Evolutionary conservation across 2,888 invertebrate genomes (phyloP).

Genomic region (Diogma glabrata): DNA sequence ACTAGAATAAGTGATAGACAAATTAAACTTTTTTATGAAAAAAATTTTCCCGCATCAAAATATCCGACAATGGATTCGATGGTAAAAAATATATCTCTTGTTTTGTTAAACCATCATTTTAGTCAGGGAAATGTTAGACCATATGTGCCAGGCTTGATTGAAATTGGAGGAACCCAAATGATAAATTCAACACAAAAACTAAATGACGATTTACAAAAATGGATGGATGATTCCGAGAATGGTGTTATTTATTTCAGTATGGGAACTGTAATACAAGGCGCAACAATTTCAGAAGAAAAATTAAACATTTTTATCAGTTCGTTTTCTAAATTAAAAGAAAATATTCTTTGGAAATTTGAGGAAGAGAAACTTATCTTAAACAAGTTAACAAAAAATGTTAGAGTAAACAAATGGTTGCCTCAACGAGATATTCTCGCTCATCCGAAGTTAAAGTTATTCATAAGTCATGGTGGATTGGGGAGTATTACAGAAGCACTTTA

Average conservation of each 20-base stretch:
- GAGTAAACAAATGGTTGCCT: background rate
- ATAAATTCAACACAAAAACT: background rate
- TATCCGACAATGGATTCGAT: background rate
- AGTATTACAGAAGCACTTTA: conserved; percentile 3
- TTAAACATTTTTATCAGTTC: background rate
- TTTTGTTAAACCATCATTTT: background rate
- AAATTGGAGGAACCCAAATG: conserved; percentile 3
- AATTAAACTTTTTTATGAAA: background rate
- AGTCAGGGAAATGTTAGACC: background rate
- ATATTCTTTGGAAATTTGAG: background rate
- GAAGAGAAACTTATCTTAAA: too few relatives aligned
- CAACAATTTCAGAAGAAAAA: background rate
- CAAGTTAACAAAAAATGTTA: background rate
- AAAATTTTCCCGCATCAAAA: background rate
- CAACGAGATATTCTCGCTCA: background rate
- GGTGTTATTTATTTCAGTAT: conserved; percentile 5
- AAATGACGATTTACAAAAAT: background rate
- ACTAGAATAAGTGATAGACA: too few relatives aligned
- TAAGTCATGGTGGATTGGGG: background rate
- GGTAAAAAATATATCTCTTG: background rate
- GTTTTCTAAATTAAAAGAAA: background rate
- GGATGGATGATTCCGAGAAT: background rate
- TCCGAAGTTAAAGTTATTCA: background rate
- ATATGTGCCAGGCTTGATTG: background rate
- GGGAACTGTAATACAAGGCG: conserved; percentile 1